Evolutionary conservation across 2,888 invertebrate species (phyloP).

Genomic region (Matsumyia berberina): DNA sequence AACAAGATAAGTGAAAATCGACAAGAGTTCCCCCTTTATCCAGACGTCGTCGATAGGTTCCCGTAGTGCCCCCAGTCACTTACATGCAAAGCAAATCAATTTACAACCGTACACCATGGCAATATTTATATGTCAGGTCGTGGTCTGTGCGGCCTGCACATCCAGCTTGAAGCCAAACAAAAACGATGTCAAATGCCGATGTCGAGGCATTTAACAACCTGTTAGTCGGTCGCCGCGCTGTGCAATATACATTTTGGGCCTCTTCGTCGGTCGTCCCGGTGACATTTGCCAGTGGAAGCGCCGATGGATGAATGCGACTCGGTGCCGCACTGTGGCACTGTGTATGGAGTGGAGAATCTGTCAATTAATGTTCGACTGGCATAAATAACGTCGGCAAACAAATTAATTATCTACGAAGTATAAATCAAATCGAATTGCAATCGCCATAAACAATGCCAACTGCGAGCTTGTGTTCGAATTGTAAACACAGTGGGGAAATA

Average conservation of each 20-base stretch:
- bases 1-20: constrained; percentile 34
- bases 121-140: constrained; percentile 45
- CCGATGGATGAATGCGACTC: constrained; percentile 30
- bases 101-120: not conserved
- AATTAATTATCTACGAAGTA: constrained; percentile 76
- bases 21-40: constrained; percentile 1
- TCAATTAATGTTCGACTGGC: constrained; percentile 72
- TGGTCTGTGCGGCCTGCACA: constrained; percentile 21
- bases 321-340: constrained; percentile 3
- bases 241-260: constrained; percentile 20
- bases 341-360: constrained; percentile 67
- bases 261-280: not conserved
- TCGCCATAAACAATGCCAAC: constrained; percentile 76
- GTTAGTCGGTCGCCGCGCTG: constrained; percentile 19
- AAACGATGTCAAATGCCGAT: constrained; percentile 53
- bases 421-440: constrained; percentile 77
- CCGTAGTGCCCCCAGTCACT: constrained; percentile 8
- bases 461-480: constrained; percentile 55
- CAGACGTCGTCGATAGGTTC: constrained; percentile 6
- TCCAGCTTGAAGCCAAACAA: constrained; percentile 30
- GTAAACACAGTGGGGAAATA: constrained; percentile 55
- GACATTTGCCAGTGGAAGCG: constrained; percentile 13
- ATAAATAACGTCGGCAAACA: constrained; percentile 77
- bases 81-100: constrained; percentile 21
- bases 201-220: constrained; percentile 51